phyloP scores from a whole-genome alignment of 1,140 invertebrate genomes.

The Eriosoma lanigerum region DNA sequence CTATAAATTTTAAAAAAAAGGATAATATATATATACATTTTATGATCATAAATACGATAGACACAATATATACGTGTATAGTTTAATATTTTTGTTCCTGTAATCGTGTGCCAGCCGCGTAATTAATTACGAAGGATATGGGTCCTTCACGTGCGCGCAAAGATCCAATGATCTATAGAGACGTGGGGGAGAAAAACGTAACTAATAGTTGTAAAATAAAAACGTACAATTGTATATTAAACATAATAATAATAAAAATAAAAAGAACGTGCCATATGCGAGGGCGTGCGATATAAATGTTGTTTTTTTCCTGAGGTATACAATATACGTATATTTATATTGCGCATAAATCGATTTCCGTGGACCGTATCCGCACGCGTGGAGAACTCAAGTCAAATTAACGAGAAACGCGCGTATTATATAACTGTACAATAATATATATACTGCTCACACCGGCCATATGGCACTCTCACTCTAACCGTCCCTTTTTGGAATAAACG shows the following conservation, averaged over 20 bases:
- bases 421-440: background rate
- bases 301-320: slow-evolving; percentile 22
- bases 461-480: slow-evolving; percentile 11
- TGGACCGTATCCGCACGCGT: slow-evolving; percentile 36
- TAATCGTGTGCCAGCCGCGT: background rate
- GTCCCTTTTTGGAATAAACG: background rate
- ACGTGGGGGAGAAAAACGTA: background rate
- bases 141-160: background rate
- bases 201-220: slow-evolving; percentile 40
- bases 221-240: slow-evolving; percentile 12
- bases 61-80: background rate
- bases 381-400: slow-evolving; percentile 43
- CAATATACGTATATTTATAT: background rate
- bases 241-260: slow-evolving; percentile 23
- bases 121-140: slow-evolving; percentile 24
- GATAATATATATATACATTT: background rate
- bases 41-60: background rate
- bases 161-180: background rate
- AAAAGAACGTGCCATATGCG: slow-evolving; percentile 49
- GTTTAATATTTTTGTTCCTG: background rate
- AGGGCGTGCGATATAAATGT: slow-evolving; percentile 48
- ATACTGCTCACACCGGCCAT: slow-evolving; percentile 2
- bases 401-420: background rate
- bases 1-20: slow-evolving; percentile 15
- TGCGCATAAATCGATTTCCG: slow-evolving; percentile 32